Evolutionary conservation across 2,888 invertebrate genomes (phyloP).

Genomic region (Tromatobia lineatoria): DNA sequence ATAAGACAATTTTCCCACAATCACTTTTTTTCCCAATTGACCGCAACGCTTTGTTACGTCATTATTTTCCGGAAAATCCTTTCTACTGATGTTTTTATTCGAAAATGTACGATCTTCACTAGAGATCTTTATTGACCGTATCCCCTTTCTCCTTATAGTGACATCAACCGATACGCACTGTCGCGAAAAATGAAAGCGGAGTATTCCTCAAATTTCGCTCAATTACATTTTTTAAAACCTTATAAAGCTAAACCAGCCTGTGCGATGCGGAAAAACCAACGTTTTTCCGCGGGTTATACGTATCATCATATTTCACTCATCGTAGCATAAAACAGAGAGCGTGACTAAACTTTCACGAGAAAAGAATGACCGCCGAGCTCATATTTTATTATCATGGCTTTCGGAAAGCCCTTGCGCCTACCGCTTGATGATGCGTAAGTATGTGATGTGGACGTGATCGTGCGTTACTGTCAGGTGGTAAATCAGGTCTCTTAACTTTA

Average conservation of each 20-base stretch:
- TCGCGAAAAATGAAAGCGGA: background rate
- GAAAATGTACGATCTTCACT: background rate
- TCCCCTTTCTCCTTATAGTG: background rate
- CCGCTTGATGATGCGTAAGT: conserved; percentile 9
- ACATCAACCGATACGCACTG: background rate
- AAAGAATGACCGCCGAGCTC: conserved; percentile 2
- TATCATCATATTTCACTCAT: conserved; percentile 4
- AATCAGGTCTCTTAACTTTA: conserved; percentile 3
- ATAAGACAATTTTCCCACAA: too few species aligned
- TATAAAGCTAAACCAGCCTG: background rate
- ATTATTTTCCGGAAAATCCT: too few species aligned
- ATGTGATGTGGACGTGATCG: conserved; percentile 11
- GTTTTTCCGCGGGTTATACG: background rate
- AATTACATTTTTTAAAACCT: background rate
- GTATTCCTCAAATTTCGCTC: background rate
- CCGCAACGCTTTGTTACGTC: too few species aligned
- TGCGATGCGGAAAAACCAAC: background rate
- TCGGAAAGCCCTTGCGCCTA: background rate
- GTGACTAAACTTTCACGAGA: conserved; percentile 9
- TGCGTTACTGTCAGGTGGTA: conserved; percentile 5
- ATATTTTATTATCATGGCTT: conserved; percentile 12
- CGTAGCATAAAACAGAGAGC: background rate
- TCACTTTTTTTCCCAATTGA: too few species aligned
- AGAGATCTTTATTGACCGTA: background rate
- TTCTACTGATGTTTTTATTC: too few species aligned